phyloP scores from a whole-genome alignment of 2,113 vertebrate species.

The Manacus vitellinus region DNA sequence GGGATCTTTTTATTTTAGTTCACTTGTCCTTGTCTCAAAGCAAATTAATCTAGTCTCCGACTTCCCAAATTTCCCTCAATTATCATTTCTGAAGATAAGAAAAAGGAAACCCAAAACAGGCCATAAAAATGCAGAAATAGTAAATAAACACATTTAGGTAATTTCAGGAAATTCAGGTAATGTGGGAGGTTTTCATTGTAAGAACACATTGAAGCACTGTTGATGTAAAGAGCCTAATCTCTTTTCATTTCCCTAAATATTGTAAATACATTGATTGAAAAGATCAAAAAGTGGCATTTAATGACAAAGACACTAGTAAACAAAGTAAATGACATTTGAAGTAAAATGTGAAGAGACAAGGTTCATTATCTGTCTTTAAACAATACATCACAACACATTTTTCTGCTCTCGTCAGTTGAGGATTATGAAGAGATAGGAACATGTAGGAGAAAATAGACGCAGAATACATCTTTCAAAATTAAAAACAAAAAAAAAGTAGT shows the following conservation, averaged over 20 bases:
- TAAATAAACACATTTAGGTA: neutral
- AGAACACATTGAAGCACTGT: neutral
- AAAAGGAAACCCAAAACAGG: neutral
- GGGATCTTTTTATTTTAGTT: neutral
- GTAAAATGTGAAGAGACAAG: neutral
- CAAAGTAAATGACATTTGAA: neutral
- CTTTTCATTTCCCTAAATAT: neutral
- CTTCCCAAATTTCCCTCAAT: neutral
- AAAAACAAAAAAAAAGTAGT: neutral
- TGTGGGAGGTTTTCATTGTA: neutral
- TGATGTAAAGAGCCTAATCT: neutral
- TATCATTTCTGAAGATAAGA: neutral
- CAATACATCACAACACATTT: neutral
- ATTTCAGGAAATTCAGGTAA: neutral
- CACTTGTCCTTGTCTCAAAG: neutral
- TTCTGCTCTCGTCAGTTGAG: neutral
- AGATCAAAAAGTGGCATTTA: neutral
- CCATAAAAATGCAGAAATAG: neutral
- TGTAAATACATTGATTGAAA: neutral
- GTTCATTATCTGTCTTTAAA: neutral
- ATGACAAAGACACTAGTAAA: neutral
- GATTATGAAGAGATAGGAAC: neutral
- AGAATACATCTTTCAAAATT: neutral
- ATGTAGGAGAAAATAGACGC: neutral
- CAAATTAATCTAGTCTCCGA: neutral